phyloP scores from a whole-genome alignment of 2,797 vertebrate species.

The Macropodus opercularis region DNA sequence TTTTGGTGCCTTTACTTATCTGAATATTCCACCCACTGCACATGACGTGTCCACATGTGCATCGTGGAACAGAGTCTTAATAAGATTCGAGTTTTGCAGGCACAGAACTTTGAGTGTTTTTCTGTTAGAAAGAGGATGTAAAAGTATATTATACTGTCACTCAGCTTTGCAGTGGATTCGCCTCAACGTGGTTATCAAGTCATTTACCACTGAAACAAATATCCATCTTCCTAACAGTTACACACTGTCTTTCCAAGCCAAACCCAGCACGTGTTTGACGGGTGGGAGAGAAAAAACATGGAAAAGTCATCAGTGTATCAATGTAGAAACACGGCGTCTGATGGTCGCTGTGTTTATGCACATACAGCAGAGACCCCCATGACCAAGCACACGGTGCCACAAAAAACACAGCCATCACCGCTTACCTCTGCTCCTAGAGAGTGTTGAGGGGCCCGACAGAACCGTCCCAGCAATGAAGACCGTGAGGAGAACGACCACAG shows the following conservation, averaged over 20 bases:
- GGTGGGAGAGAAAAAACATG: conserved; percentile 2
- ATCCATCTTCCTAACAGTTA: conserved; percentile 17
- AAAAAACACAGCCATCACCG: conserved; percentile 22
- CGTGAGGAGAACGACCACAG: conserved; percentile 60
- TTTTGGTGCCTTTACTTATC: not conserved
- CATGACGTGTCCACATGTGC: not conserved
- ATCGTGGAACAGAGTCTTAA: not conserved
- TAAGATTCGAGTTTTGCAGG: not conserved
- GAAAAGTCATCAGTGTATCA: conserved; percentile 8
- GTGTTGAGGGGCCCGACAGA: conserved; percentile 54
- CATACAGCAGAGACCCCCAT: not conserved
- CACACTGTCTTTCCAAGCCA: conserved; percentile 15
- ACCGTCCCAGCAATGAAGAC: conserved; percentile 68
- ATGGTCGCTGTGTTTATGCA: not conserved
- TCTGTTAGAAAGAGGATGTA: not conserved
- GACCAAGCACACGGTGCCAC: not conserved
- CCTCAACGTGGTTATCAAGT: not conserved
- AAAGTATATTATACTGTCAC: conserved; percentile 5
- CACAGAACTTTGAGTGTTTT: not conserved
- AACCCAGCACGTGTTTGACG: conserved; percentile 38
- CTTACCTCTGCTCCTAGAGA: conserved; percentile 75
- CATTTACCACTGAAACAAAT: conserved; percentile 15
- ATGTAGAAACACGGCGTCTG: not conserved
- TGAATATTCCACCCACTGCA: not conserved
- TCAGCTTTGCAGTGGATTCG: not conserved